These are phyloP conservation scores for Melanargia galathea DNA, from an alignment of 2,888 invertebrate species.

Conservation along the genomic window DNA sequence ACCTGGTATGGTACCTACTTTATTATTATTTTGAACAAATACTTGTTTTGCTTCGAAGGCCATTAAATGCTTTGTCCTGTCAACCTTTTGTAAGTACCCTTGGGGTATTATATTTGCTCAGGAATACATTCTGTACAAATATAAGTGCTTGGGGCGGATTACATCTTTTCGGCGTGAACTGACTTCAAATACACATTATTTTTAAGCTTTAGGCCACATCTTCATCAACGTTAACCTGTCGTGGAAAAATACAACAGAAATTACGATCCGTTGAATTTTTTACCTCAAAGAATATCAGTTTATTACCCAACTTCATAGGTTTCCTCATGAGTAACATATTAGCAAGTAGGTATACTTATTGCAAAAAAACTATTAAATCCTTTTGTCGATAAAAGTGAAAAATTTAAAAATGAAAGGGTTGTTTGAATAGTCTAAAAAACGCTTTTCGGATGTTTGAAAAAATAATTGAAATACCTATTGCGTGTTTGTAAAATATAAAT, in stretches of 20 bases:
- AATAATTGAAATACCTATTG: constrained; percentile 6
- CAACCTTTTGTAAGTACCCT: constrained; percentile 23
- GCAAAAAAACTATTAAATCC: not conserved
- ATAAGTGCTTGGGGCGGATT: constrained; percentile 25
- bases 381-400: not conserved
- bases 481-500: not conserved
- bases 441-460: constrained; percentile 3
- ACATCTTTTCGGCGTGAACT: constrained; percentile 14
- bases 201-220: not conserved
- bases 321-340: too few relatives aligned
- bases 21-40: constrained; percentile 11
- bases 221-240: not conserved
- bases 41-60: constrained; percentile 13
- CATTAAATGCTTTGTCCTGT: constrained; percentile 15
- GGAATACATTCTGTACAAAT: constrained; percentile 25
- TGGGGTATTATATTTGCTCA: constrained; percentile 34
- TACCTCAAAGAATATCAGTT: too few relatives aligned
- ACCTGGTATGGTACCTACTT: too few relatives aligned
- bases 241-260: not conserved
- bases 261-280: not conserved
- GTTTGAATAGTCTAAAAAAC: not conserved
- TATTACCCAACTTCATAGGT: too few relatives aligned
- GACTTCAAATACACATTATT: constrained; percentile 3
- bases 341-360: too few relatives aligned
- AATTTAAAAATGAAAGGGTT: not conserved